These are phyloP conservation scores for Alitta virens DNA, from an alignment of 2,888 invertebrate genomes.

Conservation along the genomic window DNA sequence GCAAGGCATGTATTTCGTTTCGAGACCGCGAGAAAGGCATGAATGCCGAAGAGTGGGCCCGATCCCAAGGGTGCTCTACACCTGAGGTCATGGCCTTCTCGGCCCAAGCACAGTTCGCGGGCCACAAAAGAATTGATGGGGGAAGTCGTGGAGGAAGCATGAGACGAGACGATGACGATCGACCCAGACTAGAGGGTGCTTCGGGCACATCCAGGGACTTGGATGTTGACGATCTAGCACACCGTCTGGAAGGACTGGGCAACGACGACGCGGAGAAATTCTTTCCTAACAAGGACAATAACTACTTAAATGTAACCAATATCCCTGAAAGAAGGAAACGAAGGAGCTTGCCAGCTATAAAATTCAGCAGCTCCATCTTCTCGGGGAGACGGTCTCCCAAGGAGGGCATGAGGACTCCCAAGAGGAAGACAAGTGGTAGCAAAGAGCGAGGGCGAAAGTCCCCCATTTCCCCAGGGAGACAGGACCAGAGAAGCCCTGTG, in stretches of 20 bases:
- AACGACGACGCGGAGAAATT: neutral
- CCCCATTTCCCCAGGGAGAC: too few relatives aligned
- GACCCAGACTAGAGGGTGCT: neutral
- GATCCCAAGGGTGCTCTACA: conserved; percentile 41
- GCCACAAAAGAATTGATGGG: neutral
- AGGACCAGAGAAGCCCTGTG: too few relatives aligned
- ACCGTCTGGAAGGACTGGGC: conserved; percentile 4
- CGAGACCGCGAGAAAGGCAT: conserved; percentile 39
- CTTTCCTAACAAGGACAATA: neutral
- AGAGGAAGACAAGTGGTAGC: too few relatives aligned
- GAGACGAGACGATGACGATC: neutral
- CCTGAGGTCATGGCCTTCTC: conserved; percentile 38
- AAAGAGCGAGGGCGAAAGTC: too few relatives aligned
- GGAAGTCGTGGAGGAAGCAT: neutral
- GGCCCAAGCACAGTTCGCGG: conserved; percentile 3
- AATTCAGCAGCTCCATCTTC: conserved; percentile 9
- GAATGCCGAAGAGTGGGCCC: conserved; percentile 48
- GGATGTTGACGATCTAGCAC: conserved; percentile 10
- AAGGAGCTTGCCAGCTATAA: conserved; percentile 12
- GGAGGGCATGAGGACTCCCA: too few relatives aligned
- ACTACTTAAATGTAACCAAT: neutral
- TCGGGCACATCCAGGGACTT: conserved; percentile 3
- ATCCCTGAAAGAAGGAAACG: conserved; percentile 1
- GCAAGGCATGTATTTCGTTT: conserved; percentile 41
- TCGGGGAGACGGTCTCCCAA: too few relatives aligned